Evolutionary conservation across 2,797 vertebrate genomes (phyloP).

Genomic region (Karalla daura): DNA sequence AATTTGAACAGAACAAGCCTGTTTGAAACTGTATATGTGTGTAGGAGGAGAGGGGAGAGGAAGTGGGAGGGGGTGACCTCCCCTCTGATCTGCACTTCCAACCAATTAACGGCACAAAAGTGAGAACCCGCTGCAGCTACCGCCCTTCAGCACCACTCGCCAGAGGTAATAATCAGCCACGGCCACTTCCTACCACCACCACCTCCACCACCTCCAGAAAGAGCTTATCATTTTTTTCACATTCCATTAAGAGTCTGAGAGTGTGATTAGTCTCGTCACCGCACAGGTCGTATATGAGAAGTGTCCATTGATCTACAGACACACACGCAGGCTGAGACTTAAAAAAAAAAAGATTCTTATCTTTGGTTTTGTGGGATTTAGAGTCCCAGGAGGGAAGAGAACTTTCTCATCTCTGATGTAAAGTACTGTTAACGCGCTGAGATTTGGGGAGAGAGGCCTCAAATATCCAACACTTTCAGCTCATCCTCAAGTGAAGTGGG

Average conservation of each 20-base stretch:
- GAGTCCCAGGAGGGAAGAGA: conserved; percentile 4
- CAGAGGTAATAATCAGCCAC: conserved; percentile 48
- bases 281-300: conserved; percentile 13
- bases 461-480: conserved; percentile 14
- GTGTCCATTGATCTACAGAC: conserved; percentile 13
- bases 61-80: not conserved
- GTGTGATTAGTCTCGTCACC: conserved; percentile 59
- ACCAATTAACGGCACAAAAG: conserved; percentile 62
- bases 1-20: conserved; percentile 42
- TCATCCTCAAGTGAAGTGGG: not conserved
- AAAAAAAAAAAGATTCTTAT: conserved; percentile 18
- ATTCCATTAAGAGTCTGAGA: conserved; percentile 60
- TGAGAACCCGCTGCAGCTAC: conserved; percentile 16
- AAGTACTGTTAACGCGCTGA: conserved; percentile 34
- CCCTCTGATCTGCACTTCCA: conserved; percentile 50
- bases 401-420: conserved; percentile 46
- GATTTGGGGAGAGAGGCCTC: conserved; percentile 17
- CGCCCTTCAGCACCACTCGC: conserved; percentile 36
- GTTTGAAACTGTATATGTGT: conserved; percentile 32
- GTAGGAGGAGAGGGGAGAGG: not conserved
- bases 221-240: conserved; percentile 64
- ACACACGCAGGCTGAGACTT: no score
- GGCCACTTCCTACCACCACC: conserved; percentile 30
- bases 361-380: conserved; percentile 21
- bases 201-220: conserved; percentile 62